Percentiles rank a stretch among this genome's conserved stretches.
Conservation (phyloP, 1,140 invertebrate species). For the Idris sp. region DNA sequence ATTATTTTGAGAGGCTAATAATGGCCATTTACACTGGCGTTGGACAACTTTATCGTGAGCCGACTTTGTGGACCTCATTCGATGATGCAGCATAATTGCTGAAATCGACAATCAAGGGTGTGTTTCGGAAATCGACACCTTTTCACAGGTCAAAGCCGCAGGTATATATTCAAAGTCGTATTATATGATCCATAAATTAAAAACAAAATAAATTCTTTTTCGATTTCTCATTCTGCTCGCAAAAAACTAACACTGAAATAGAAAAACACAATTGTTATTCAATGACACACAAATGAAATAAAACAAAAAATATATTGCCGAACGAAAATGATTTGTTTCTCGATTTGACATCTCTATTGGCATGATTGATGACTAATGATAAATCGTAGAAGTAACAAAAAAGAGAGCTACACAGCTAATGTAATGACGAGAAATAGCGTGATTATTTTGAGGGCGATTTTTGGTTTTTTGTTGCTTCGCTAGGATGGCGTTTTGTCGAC, state of each 20-base stretch:
- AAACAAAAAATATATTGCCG: conserved; percentile 1
- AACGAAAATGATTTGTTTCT: conserved; percentile 20
- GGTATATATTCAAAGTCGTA: conserved; percentile 21
- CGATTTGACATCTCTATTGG: conserved; percentile 22
- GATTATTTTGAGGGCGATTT: conserved; percentile 40
- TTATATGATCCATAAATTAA: conserved; percentile 22
- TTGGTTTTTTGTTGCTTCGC: conserved; percentile 30
- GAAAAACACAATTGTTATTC: conserved; percentile 19
- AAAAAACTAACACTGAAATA: conserved; percentile 26
- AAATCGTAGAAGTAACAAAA: conserved; percentile 12
- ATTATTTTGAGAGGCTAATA: conserved; percentile 56
- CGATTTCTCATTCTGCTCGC: not conserved
- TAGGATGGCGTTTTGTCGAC: conserved; percentile 12
- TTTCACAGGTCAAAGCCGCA: conserved; percentile 23
- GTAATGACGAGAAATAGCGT: conserved; percentile 45
- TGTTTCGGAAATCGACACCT: conserved; percentile 46
- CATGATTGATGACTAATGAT: conserved; percentile 34
- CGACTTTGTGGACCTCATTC: conserved; percentile 34
- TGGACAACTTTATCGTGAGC: conserved; percentile 47
- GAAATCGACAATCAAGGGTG: conserved; percentile 37
- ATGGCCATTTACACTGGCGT: conserved; percentile 37
- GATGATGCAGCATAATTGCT: conserved; percentile 35
- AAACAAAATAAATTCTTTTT: conserved; percentile 12
- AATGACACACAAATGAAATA: conserved; percentile 9
- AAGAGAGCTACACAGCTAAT: conserved; percentile 29